Evolutionary conservation across 2,113 vertebrate species (phyloP).

Genomic region (Nothobranchius furzeri): DNA sequence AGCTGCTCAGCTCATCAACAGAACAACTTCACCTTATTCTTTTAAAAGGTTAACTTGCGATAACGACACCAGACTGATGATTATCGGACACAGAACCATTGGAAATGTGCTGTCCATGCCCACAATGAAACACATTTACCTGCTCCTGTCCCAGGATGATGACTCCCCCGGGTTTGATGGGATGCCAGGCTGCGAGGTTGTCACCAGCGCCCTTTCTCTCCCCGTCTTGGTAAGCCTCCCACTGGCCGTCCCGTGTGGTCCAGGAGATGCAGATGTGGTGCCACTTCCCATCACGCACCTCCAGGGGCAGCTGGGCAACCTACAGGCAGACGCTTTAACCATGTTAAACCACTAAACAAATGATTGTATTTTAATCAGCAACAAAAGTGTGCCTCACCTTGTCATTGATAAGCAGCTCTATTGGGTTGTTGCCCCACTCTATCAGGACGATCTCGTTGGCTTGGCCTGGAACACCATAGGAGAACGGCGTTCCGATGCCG

Average conservation of each 20-base stretch:
- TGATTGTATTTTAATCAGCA: not conserved
- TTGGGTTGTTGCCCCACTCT: constrained; percentile 98
- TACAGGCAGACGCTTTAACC: constrained; percentile 43
- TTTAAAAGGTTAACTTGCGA: not conserved
- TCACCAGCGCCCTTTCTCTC: constrained; percentile 89
- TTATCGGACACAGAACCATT: not conserved
- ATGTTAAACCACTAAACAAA: not conserved
- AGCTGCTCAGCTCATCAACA: not conserved
- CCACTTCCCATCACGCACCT: constrained; percentile 92
- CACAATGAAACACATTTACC: constrained; percentile 69
- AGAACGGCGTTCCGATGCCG: constrained; percentile 95
- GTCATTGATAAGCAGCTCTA: constrained; percentile 95
- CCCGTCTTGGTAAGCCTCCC: constrained; percentile 96
- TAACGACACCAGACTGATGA: not conserved
- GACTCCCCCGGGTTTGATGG: constrained; percentile 94
- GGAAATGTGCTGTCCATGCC: too few species aligned
- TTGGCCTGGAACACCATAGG: constrained; percentile 93
- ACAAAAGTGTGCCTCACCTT: constrained; percentile 82
- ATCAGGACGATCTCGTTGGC: constrained; percentile 98
- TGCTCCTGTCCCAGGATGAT: constrained; percentile 97
- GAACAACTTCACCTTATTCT: constrained; percentile 8
- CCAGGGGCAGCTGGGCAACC: constrained; percentile 93
- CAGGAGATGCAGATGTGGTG: constrained; percentile 95
- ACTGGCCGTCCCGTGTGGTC: constrained; percentile 95
- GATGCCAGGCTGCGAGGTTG: constrained; percentile 97